These are phyloP conservation scores for Antechinus stuartii DNA, from an alignment of 2,113 vertebrate genomes.

Conservation along the genomic window DNA sequence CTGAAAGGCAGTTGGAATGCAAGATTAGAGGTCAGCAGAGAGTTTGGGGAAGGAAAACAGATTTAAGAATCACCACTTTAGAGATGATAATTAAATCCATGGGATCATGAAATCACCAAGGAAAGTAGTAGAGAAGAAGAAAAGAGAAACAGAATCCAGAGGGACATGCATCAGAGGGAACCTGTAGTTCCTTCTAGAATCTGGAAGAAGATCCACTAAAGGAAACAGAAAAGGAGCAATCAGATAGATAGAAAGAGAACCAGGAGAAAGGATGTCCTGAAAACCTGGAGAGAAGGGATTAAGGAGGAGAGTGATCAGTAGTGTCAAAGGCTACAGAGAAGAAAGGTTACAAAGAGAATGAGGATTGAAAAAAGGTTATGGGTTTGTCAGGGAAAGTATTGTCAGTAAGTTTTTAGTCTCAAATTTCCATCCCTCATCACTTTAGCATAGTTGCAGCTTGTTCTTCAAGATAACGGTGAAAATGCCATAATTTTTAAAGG, in stretches of 20 bases:
- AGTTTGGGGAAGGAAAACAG: not conserved
- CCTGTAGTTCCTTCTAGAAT: not conserved
- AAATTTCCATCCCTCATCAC: constrained; percentile 44
- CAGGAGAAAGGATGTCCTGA: not conserved
- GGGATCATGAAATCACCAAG: not conserved
- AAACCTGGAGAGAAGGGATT: not conserved
- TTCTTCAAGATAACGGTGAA: not conserved
- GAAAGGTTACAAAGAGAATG: not conserved
- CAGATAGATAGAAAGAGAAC: not conserved
- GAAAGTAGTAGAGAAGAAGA: not conserved
- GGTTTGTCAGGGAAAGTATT: not conserved
- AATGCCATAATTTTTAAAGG: constrained; percentile 52
- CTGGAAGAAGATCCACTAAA: not conserved
- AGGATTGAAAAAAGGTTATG: not conserved
- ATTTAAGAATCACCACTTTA: not conserved
- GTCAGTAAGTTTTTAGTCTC: not conserved
- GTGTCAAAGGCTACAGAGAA: not conserved
- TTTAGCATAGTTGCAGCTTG: constrained; percentile 7
- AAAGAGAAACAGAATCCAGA: not conserved
- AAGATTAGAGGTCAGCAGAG: not conserved
- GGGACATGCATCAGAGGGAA: not conserved
- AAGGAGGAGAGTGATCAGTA: not conserved
- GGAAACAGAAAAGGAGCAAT: not conserved
- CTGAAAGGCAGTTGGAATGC: not conserved
- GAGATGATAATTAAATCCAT: not conserved